Percentiles rank a stretch among this genome's conserved stretches.
These are phyloP conservation scores for Chironomus tepperi DNA, from an alignment of 1,140 invertebrate genomes.

Conservation along the genomic window DNA sequence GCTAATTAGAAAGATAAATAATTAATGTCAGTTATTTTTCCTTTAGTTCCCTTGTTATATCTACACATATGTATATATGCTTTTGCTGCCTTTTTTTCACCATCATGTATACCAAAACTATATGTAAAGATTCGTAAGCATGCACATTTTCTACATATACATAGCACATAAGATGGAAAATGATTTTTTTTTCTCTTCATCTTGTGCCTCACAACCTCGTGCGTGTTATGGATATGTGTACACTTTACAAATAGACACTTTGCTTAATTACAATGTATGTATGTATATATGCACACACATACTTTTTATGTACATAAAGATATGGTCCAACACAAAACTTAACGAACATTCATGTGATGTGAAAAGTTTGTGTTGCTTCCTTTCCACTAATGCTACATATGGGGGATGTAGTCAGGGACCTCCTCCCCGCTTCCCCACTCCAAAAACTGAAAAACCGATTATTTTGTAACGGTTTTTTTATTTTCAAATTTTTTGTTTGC, in stretches of 20 bases:
- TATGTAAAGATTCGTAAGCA: no score
- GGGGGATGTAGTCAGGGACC: no score
- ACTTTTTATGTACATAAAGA: not conserved
- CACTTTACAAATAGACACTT: constrained; percentile 13
- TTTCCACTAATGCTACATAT: not conserved
- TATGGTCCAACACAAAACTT: not conserved
- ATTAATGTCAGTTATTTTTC: constrained; percentile 23
- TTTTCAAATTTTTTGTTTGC: no score
- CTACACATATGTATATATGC: not conserved
- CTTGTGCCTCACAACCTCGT: not conserved
- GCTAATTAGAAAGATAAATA: constrained; percentile 39
- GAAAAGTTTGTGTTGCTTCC: not conserved
- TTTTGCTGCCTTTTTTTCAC: no score
- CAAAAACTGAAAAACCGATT: no score
- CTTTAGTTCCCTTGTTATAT: not conserved
- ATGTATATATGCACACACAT: not conserved
- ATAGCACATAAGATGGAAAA: not conserved
- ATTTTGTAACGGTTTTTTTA: no score
- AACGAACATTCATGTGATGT: not conserved
- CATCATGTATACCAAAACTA: no score
- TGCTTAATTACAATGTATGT: constrained; percentile 2
- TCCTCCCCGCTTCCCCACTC: no score
- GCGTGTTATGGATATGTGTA: constrained; percentile 12
- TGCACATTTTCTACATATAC: no score
- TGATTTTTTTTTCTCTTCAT: not conserved